phyloP scores from a whole-genome alignment of 2,113 vertebrate genomes.

The Crotophaga sulcirostris region DNA sequence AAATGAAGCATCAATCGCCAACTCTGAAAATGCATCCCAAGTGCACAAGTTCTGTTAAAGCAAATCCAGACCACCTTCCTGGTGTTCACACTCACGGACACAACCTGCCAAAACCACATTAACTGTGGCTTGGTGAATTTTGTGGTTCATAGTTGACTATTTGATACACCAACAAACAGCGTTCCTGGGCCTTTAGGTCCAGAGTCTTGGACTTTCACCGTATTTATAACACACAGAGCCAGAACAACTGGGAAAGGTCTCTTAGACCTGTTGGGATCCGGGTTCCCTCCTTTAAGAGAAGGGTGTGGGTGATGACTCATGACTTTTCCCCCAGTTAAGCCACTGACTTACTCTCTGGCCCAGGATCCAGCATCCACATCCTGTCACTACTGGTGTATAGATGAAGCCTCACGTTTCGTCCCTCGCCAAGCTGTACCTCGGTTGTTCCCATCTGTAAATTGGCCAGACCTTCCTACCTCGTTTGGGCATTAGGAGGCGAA shows the following conservation, averaged over 20 bases:
- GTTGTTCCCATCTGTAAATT: background rate
- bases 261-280: background rate
- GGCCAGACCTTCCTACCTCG: slow-evolving; percentile 40
- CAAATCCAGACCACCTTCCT: rapidly evolving
- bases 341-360: rapidly evolving
- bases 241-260: background rate
- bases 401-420: background rate
- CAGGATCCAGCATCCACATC: rapidly evolving
- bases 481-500: slow-evolving; percentile 44
- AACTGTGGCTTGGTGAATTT: rapidly evolving
- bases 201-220: background rate
- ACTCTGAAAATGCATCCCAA: background rate
- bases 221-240: background rate
- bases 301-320: background rate
- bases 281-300: background rate
- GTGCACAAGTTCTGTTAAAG: rapidly evolving
- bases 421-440: background rate
- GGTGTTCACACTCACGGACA: rapidly evolving
- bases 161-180: rapidly evolving
- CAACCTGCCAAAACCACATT: rapidly evolving
- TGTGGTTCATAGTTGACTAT: background rate
- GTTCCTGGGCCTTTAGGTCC: background rate
- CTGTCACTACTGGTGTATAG: rapidly evolving
- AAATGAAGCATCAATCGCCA: background rate
- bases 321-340: background rate